Conservation (phyloP, 2,888 invertebrate species). For the Amphipyra tragopoginis region DNA sequence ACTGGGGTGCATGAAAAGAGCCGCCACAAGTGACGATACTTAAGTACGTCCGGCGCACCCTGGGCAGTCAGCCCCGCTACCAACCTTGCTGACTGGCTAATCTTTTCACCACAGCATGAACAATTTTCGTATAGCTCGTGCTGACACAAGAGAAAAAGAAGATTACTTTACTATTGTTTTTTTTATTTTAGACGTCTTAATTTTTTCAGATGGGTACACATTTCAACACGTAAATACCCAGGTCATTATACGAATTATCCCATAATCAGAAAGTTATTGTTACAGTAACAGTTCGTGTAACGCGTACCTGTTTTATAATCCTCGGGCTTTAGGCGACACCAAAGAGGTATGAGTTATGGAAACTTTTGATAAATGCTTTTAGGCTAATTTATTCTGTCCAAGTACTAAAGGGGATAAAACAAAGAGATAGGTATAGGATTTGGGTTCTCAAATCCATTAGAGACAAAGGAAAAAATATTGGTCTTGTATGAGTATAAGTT, state of each 20-base stretch:
- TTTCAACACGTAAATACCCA: not conserved
- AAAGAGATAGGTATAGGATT: slow-evolving; percentile 30
- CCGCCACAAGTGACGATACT: no score
- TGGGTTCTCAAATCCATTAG: slow-evolving; percentile 17
- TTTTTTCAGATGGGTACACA: not conserved
- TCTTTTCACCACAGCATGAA: no score
- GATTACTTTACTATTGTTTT: no score
- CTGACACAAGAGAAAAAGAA: no score
- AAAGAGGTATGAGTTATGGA: slow-evolving; percentile 40
- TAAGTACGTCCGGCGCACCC: no score
- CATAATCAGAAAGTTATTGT: slow-evolving; percentile 3
- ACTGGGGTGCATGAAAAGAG: no score
- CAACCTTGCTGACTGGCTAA: no score
- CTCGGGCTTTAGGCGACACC: slow-evolving; percentile 4
- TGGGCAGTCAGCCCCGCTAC: no score
- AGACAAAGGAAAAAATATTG: slow-evolving; percentile 16
- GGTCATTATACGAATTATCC: not conserved
- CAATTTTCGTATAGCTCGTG: no score
- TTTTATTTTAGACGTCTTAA: no score
- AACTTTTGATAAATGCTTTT: slow-evolving; percentile 47
- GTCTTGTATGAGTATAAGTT: slow-evolving; percentile 1
- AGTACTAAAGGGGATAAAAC: slow-evolving; percentile 21
- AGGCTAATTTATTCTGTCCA: slow-evolving; percentile 45
- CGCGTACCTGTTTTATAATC: slow-evolving; percentile 15
- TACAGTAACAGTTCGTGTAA: slow-evolving; percentile 17